phyloP scores from a whole-genome alignment of 2,888 invertebrate genomes.

The Erynnis tages region DNA sequence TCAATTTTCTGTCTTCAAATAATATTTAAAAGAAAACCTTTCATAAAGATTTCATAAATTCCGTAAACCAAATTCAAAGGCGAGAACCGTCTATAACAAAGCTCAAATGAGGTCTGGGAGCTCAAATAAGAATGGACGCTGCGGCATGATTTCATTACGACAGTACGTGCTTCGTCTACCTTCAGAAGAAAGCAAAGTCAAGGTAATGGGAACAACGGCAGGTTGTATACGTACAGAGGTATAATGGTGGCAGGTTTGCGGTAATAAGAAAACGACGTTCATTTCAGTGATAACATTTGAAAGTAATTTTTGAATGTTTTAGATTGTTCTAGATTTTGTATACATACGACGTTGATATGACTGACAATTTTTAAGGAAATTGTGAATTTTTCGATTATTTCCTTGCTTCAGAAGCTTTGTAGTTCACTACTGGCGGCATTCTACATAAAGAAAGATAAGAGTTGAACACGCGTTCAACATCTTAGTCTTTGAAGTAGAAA shows the following conservation, averaged over 20 bases:
- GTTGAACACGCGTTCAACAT: no score
- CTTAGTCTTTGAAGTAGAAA: no score
- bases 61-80: background rate
- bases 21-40: background rate
- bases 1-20: background rate
- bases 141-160: conserved; percentile 15
- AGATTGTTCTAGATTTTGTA: no score
- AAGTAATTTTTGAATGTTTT: background rate
- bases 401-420: no score
- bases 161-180: conserved; percentile 8
- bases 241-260: no score
- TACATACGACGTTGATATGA: no score
- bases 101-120: background rate
- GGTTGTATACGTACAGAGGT: conserved; percentile 1
- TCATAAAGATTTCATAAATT: background rate
- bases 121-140: conserved; percentile 2
- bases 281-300: background rate
- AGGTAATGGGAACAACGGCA: conserved; percentile 13
- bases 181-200: conserved; percentile 18
- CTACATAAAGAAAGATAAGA: no score
- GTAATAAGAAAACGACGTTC: no score
- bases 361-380: no score
- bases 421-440: no score
- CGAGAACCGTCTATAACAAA: background rate
- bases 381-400: no score